Percentiles rank a stretch among this genome's conserved stretches.
Evolutionary conservation across 64 coral and sea anemone genomes (phyloP).

Genomic region (Pocillopora damicornis): DNA sequence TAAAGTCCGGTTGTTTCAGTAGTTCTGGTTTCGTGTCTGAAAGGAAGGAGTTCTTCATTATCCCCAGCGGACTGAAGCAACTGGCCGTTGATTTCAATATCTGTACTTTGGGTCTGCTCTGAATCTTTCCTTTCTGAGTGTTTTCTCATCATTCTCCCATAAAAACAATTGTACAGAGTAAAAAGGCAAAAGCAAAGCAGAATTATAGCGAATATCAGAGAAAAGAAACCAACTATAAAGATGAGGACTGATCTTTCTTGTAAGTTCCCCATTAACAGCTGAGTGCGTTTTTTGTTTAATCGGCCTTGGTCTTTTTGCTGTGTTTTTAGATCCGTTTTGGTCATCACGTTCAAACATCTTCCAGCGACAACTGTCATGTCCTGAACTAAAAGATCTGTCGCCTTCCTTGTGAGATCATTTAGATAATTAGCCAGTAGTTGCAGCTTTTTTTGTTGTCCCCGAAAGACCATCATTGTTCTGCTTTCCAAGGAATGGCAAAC

Average conservation of each 20-base stretch:
- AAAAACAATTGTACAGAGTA: conserved; percentile 9
- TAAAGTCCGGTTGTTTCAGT: background rate
- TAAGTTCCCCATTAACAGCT: background rate
- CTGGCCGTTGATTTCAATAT: background rate
- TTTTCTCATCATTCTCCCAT: background rate
- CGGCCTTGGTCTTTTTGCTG: background rate
- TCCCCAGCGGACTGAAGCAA: background rate
- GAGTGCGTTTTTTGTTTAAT: background rate
- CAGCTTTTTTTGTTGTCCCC: background rate
- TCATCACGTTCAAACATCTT: no score
- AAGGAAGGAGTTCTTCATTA: background rate
- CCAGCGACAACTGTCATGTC: no score
- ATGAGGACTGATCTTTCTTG: background rate
- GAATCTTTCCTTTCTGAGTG: background rate
- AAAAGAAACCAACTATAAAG: background rate
- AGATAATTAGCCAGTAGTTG: background rate
- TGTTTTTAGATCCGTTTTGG: no score
- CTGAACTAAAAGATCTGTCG: no score
- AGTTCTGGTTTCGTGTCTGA: background rate
- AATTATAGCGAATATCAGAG: conserved; percentile 5
- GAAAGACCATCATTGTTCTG: background rate
- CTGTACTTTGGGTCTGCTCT: background rate
- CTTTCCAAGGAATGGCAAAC: background rate
- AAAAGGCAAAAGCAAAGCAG: conserved; percentile 16
- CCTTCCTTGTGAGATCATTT: background rate